Evolutionary conservation across 1,140 invertebrate species (phyloP).

Genomic region (Heliconius himera): DNA sequence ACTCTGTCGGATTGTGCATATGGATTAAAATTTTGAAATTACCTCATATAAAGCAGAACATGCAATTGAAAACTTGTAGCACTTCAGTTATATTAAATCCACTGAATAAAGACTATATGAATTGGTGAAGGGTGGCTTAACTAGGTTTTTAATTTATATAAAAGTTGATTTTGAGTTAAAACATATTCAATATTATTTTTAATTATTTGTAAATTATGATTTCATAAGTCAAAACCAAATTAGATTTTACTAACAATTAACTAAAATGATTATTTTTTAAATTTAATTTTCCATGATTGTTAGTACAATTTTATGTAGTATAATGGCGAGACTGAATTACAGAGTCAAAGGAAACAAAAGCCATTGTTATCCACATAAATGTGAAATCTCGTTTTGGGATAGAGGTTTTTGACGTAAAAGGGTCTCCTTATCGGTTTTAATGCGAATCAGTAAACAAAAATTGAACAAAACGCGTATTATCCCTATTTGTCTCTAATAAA

Average conservation of each 20-base stretch:
- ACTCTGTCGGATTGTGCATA: not conserved
- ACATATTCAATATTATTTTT: not conserved
- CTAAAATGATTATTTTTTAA: not conserved
- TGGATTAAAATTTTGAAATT: conserved; percentile 3
- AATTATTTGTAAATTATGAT: not conserved
- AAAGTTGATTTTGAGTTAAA: no score
- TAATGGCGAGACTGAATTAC: conserved; percentile 53
- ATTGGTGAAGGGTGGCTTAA: not conserved
- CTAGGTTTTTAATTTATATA: not conserved
- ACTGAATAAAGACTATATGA: not conserved
- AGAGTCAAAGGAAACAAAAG: conserved; percentile 64
- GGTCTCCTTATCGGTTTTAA: conserved; percentile 54
- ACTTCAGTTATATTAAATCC: conserved; percentile 2
- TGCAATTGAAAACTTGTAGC: not conserved
- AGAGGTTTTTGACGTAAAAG: conserved; percentile 60
- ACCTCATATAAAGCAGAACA: not conserved
- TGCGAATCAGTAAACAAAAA: conserved; percentile 51
- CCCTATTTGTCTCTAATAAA: conserved; percentile 22
- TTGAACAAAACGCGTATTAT: conserved; percentile 36
- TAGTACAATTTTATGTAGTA: conserved; percentile 27
- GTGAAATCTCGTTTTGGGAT: conserved; percentile 61
- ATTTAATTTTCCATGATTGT: conserved; percentile 9
- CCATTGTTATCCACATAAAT: conserved; percentile 65
- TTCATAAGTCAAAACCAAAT: not conserved
- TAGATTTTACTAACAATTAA: not conserved